These are phyloP conservation scores for Watsonalla cultraria DNA, from an alignment of 2,888 invertebrate species.

Conservation along the genomic window DNA sequence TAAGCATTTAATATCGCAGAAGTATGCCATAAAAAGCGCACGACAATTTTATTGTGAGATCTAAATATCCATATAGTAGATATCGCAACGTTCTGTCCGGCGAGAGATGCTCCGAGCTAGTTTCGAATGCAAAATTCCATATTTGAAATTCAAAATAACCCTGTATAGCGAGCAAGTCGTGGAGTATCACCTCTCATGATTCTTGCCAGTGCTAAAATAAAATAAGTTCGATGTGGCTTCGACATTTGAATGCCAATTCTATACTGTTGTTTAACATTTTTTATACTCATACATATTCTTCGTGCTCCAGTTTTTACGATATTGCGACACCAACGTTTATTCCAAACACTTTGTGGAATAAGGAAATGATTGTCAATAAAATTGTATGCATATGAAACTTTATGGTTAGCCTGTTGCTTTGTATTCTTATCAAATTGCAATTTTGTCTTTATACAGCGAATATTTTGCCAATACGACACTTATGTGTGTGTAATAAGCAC, in stretches of 20 bases:
- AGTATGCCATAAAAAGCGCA: slow-evolving; percentile 3
- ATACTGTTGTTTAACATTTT: slow-evolving; percentile 26
- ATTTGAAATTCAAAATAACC: slow-evolving; percentile 75
- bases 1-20: not conserved
- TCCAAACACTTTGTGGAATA: not conserved
- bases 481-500: not conserved
- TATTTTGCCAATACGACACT: not conserved
- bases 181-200: slow-evolving; percentile 54
- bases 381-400: not conserved
- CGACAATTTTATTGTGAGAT: slow-evolving; percentile 27
- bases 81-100: slow-evolving; percentile 42
- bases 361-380: not conserved
- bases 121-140: slow-evolving; percentile 70
- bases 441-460: not conserved
- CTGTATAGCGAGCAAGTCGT: slow-evolving; percentile 44
- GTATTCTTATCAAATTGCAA: not conserved
- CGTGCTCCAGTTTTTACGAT: slow-evolving; percentile 2
- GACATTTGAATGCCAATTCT: slow-evolving; percentile 59
- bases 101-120: slow-evolving; percentile 51
- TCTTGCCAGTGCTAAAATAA: slow-evolving; percentile 57
- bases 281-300: slow-evolving; percentile 1
- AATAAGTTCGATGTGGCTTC: slow-evolving; percentile 50
- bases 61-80: slow-evolving; percentile 37
- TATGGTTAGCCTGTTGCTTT: not conserved
- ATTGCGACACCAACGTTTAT: not conserved